phyloP scores from a whole-genome alignment of 2,888 invertebrate genomes.

The Rhagonycha lutea region DNA sequence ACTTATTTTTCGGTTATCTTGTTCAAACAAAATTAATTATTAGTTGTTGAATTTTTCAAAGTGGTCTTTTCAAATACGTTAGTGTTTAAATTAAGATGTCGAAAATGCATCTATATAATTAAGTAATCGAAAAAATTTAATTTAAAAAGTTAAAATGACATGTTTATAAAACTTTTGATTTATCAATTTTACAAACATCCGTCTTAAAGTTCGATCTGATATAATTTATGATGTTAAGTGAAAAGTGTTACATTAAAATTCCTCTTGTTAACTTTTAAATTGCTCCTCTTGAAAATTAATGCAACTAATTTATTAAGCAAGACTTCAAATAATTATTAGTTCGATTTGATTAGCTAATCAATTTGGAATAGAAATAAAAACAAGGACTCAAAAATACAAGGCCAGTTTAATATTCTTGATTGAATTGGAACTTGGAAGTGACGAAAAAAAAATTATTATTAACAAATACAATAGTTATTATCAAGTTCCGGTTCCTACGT shows the following conservation, averaged over 20 bases:
- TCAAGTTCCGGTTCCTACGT: neutral
- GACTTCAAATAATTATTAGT: neutral
- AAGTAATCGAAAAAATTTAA: neutral
- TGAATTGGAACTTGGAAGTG: neutral
- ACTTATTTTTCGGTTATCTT: neutral
- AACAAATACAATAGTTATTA: neutral
- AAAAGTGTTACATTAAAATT: neutral
- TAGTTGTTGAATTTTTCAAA: neutral
- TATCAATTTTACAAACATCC: conserved; percentile 7
- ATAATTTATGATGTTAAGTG: neutral
- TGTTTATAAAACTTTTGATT: conserved; percentile 2
- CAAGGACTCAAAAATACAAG: neutral
- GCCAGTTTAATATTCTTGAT: neutral
- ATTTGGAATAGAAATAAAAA: neutral
- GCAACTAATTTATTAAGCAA: neutral
- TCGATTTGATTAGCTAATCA: neutral
- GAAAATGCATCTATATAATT: neutral
- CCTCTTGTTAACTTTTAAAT: neutral
- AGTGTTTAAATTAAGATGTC: neutral
- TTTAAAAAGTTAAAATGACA: neutral
- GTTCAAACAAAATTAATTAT: neutral
- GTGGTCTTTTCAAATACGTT: neutral
- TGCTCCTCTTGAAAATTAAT: neutral
- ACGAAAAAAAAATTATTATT: neutral
- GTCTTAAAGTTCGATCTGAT: conserved; percentile 5